These are phyloP conservation scores for Habroteleia sp. DNA, from an alignment of 2,888 invertebrate genomes.

Conservation along the genomic window DNA sequence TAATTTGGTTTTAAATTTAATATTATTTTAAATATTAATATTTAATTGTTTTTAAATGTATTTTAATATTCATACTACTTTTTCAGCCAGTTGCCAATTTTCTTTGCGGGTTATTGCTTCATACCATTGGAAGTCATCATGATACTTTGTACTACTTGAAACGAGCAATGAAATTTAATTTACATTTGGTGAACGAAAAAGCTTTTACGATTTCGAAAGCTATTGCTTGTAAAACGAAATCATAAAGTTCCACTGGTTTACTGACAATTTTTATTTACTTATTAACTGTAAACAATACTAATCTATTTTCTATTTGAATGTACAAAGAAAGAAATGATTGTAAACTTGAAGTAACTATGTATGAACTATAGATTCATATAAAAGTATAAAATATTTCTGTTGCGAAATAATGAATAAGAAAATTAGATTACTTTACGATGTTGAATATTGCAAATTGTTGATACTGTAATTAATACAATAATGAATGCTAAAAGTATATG, in stretches of 20 bases:
- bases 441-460: too few relatives aligned
- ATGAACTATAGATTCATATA: too few relatives aligned
- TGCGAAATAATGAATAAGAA: too few relatives aligned
- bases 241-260: too few relatives aligned
- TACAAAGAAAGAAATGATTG: too few relatives aligned
- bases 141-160: conserved; percentile 85
- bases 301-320: not conserved
- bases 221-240: conserved; percentile 82
- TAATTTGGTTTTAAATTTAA: not conserved
- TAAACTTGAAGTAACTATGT: too few relatives aligned
- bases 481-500: too few relatives aligned
- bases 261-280: too few relatives aligned
- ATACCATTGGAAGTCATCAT: conserved; percentile 85
- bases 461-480: too few relatives aligned
- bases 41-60: not conserved
- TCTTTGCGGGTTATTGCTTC: conserved; percentile 84
- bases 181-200: conserved; percentile 81
- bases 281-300: too few relatives aligned
- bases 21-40: not conserved
- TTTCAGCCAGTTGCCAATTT: conserved; percentile 87
- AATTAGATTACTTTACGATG: too few relatives aligned
- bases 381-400: too few relatives aligned
- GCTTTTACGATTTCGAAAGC: conserved; percentile 82
- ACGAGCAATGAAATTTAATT: conserved; percentile 84
- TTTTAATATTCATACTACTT: conserved; percentile 47